These are phyloP conservation scores for Numida meleagris DNA, from an alignment of 2,113 vertebrate genomes.

Conservation along the genomic window DNA sequence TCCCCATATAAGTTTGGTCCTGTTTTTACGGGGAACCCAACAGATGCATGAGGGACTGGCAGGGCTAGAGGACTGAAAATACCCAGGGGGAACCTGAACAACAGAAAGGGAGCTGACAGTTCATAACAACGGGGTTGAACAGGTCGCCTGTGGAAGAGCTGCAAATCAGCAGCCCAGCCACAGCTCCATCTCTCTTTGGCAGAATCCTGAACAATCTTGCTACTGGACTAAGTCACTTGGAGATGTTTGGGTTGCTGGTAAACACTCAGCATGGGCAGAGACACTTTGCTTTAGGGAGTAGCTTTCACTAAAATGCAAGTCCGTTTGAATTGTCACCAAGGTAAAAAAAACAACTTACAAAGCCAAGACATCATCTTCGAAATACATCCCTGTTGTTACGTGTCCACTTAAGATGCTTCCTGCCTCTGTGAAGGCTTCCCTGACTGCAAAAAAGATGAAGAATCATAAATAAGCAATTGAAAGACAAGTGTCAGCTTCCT, in stretches of 20 bases:
- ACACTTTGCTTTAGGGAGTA: not conserved
- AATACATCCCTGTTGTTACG: constrained; percentile 81
- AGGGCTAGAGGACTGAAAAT: not conserved
- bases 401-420: constrained; percentile 81
- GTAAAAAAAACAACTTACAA: constrained; percentile 73
- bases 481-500: not conserved
- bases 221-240: not conserved
- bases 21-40: not conserved
- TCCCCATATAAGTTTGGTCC: not conserved
- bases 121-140: not conserved
- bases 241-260: not conserved
- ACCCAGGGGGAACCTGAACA: not conserved
- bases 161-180: not conserved
- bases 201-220: not conserved
- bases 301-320: not conserved
- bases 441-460: constrained; percentile 70
- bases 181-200: not conserved
- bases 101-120: not conserved
- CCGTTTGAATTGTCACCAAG: not conserved
- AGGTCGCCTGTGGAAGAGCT: not conserved
- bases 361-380: constrained; percentile 70
- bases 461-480: not conserved
- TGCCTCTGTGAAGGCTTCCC: constrained; percentile 80
- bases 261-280: not conserved
- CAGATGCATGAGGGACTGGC: not conserved